Conservation (phyloP, 2,888 invertebrate genomes). For the Drosophila nr. medialis region DNA sequence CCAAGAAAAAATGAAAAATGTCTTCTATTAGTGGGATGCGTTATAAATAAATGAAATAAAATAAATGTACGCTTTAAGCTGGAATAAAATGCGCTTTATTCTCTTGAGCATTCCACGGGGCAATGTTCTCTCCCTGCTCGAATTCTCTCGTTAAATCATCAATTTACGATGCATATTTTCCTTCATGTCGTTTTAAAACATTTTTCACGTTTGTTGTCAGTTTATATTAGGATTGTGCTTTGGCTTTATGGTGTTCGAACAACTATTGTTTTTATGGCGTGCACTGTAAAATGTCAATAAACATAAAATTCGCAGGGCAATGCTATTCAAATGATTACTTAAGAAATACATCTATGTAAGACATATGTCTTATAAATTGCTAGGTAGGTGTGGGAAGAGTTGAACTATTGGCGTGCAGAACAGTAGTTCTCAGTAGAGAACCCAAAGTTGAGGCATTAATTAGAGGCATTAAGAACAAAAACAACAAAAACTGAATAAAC, state of each 20-base stretch:
- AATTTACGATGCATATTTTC: slow-evolving; percentile 26
- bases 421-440: too few relatives aligned
- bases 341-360: slow-evolving; percentile 12
- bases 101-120: slow-evolving; percentile 3
- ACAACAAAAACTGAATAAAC: slow-evolving; percentile 57
- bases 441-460: slow-evolving; percentile 64
- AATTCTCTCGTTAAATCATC: neutral
- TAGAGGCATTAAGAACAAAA: slow-evolving; percentile 69
- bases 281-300: slow-evolving; percentile 59
- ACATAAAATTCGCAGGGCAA: slow-evolving; percentile 21
- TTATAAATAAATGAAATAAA: slow-evolving; percentile 51
- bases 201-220: slow-evolving; percentile 52
- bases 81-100: slow-evolving; percentile 27
- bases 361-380: slow-evolving; percentile 9
- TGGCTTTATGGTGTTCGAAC: slow-evolving; percentile 8
- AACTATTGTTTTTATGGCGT: slow-evolving; percentile 59
- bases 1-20: slow-evolving; percentile 56
- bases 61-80: slow-evolving; percentile 47
- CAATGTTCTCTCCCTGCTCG: neutral
- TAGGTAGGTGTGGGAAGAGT: neutral
- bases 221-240: slow-evolving; percentile 33
- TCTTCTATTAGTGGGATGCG: slow-evolving; percentile 40
- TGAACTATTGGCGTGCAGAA: slow-evolving; percentile 2
- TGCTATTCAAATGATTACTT: slow-evolving; percentile 28
- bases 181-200: slow-evolving; percentile 31